These are phyloP conservation scores for Copsychus sechellarum DNA, from an alignment of 2,113 vertebrate genomes.

Conservation along the genomic window DNA sequence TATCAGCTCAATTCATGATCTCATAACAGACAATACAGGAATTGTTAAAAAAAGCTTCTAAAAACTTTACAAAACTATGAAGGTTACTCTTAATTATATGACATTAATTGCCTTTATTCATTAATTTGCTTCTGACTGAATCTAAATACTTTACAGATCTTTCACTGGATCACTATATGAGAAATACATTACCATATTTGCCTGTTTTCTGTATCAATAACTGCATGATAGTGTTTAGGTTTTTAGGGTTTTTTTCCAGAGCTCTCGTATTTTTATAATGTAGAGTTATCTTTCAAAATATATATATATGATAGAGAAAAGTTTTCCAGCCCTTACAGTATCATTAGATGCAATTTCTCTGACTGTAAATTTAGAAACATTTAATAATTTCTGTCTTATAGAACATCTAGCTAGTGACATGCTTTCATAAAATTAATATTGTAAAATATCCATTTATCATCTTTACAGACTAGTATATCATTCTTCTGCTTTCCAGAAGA, in stretches of 20 bases:
- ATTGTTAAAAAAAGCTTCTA: not conserved
- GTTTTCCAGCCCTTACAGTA: not conserved
- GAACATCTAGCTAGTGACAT: not conserved
- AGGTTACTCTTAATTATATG: not conserved
- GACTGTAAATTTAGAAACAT: not conserved
- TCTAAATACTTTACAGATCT: not conserved
- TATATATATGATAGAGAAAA: not conserved
- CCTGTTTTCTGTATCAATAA: not conserved
- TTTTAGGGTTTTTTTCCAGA: not conserved
- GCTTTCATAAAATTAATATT: not conserved
- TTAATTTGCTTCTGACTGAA: not conserved
- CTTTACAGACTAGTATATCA: not conserved
- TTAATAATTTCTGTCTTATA: not conserved
- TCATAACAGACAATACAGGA: accelerated
- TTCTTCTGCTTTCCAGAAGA: not conserved
- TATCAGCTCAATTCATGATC: not conserved
- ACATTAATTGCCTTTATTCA: not conserved
- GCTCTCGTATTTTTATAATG: not conserved
- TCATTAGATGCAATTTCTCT: not conserved
- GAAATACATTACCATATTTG: not conserved
- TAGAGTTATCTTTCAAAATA: not conserved
- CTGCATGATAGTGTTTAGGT: not conserved
- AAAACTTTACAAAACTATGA: not conserved
- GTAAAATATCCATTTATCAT: not conserved
- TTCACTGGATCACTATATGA: not conserved